These are phyloP conservation scores for Scytalopus superciliaris DNA, from an alignment of 2,113 vertebrate species.

Conservation along the genomic window DNA sequence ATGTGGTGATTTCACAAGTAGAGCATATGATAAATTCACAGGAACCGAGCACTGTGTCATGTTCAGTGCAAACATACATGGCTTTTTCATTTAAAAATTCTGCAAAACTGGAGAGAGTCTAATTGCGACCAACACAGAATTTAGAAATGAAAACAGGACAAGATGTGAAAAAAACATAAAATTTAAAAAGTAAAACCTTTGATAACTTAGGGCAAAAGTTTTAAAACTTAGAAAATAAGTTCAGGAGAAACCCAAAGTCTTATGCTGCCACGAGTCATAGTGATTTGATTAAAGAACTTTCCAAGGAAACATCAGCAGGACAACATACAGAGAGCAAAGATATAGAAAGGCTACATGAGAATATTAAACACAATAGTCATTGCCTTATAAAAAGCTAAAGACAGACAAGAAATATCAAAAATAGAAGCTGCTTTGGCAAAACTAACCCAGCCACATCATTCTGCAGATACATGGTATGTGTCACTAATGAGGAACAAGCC, in stretches of 20 bases:
- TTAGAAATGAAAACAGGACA: background rate
- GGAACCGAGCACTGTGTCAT: background rate
- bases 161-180: background rate
- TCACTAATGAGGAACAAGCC: background rate
- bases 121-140: background rate
- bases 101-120: background rate
- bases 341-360: background rate
- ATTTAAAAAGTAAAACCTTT: background rate
- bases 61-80: background rate
- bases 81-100: background rate
- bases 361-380: background rate
- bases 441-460: background rate
- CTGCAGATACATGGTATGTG: background rate
- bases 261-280: background rate
- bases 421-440: background rate
- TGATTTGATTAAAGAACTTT: background rate
- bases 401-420: background rate
- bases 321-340: background rate
- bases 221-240: background rate
- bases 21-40: conserved; percentile 12
- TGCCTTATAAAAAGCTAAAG: background rate
- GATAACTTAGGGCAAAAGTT: background rate
- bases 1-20: background rate
- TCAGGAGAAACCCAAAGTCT: background rate
- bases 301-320: background rate